Percentiles rank a stretch among this genome's conserved stretches.
phyloP scores from a whole-genome alignment of 2,888 invertebrate species.

The Volucella bombylans region DNA sequence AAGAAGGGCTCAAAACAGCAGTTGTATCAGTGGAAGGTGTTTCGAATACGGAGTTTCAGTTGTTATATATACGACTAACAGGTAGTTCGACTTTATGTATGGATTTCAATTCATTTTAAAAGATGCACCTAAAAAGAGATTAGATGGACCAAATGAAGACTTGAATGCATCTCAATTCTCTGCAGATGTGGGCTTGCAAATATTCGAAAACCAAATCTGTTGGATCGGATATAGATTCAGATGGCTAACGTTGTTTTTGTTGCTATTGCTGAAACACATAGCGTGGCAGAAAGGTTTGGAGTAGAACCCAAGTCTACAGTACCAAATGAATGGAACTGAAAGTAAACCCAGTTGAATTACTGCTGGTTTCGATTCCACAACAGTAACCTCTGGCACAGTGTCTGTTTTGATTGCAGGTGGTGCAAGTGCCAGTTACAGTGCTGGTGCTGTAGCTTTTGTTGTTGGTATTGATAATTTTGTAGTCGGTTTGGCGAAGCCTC shows the following conservation, averaged over 20 bases:
- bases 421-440: too few relatives aligned
- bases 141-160: constrained; percentile 46
- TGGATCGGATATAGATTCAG: constrained; percentile 59
- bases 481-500: too few relatives aligned
- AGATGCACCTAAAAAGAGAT: constrained; percentile 23
- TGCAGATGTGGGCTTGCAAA: constrained; percentile 78
- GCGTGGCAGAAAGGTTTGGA: constrained; percentile 54
- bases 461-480: too few relatives aligned
- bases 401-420: too few relatives aligned
- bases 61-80: constrained; percentile 23
- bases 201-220: constrained; percentile 77
- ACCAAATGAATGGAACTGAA: constrained; percentile 55
- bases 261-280: constrained; percentile 36
- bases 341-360: constrained; percentile 47
- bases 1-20: constrained; percentile 20
- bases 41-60: constrained; percentile 38
- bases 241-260: constrained; percentile 41
- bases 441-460: too few relatives aligned
- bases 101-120: constrained; percentile 24
- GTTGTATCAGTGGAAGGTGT: constrained; percentile 21
- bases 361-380: constrained; percentile 21
- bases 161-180: constrained; percentile 61
- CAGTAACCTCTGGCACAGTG: too few relatives aligned
- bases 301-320: constrained; percentile 55
- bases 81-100: constrained; percentile 54